A percentile compares a stretch with the other conserved stretches of the same genome.
Conservation (phyloP, 2,888 invertebrate species). For the Drosophila antonietae region DNA sequence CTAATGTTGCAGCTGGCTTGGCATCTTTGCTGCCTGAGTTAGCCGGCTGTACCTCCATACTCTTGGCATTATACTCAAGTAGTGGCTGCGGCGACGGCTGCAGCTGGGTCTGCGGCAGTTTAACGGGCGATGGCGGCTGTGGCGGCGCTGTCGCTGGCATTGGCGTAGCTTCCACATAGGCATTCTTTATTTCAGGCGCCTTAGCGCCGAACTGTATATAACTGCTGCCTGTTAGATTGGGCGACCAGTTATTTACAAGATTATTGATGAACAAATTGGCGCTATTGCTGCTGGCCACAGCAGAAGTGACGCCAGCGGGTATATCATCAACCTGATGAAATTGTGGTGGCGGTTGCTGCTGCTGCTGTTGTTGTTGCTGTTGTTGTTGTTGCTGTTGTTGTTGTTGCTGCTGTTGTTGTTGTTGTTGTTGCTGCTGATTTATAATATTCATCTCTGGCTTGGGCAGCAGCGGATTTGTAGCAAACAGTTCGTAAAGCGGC, state of each 20-base stretch:
- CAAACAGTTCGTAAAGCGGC: constrained; percentile 83
- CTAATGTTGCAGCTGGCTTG: constrained; percentile 8
- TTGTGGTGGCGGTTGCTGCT: constrained; percentile 30
- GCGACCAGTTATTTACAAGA: constrained; percentile 83
- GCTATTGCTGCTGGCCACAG: constrained; percentile 47
- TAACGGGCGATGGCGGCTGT: constrained; percentile 31
- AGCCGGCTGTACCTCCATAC: constrained; percentile 16
- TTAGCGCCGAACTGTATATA: constrained; percentile 80
- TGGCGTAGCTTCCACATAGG: constrained; percentile 37
- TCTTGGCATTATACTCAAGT: constrained; percentile 29
- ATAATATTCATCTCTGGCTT: constrained; percentile 65
- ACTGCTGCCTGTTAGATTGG: constrained; percentile 82
- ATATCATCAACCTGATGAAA: constrained; percentile 58
- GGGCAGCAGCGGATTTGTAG: constrained; percentile 80
- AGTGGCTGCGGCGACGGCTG: background rate
- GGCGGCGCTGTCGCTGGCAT: constrained; percentile 5
- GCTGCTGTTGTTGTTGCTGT: constrained; percentile 31
- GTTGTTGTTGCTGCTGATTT: constrained; percentile 41
- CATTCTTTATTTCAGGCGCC: constrained; percentile 42
- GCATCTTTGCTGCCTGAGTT: constrained; percentile 17
- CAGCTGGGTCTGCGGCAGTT: constrained; percentile 30
- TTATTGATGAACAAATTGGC: constrained; percentile 83
- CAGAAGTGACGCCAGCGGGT: constrained; percentile 20
- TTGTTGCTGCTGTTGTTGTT: constrained; percentile 28
- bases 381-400: constrained; percentile 35